phyloP scores from a whole-genome alignment of 2,797 vertebrate genomes.

The Diceros bicornis region DNA sequence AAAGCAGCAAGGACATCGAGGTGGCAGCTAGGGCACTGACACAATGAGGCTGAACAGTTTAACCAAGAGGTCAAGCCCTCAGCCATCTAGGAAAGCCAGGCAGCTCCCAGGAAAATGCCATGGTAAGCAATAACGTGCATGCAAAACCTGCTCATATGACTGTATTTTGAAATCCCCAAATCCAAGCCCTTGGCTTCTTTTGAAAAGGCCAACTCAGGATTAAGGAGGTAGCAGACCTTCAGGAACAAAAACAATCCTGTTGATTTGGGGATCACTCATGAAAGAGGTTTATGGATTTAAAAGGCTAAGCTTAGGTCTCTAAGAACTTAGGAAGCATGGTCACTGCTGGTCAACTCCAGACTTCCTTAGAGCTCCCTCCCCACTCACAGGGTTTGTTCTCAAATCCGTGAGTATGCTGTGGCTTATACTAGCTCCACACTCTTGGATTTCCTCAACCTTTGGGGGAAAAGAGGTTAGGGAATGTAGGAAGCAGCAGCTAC shows the following conservation, averaged over 20 bases:
- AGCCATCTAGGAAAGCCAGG: background rate
- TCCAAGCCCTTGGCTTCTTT: conserved; percentile 7
- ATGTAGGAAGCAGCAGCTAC: background rate
- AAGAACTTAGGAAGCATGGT: background rate
- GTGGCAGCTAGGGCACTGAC: background rate
- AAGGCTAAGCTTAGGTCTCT: conserved; percentile 1
- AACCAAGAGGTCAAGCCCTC: background rate
- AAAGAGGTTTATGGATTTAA: conserved; percentile 39
- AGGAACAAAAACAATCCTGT: background rate
- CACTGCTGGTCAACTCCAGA: background rate
- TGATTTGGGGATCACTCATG: background rate
- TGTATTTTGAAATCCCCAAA: conserved; percentile 46
- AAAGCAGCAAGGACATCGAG: background rate
- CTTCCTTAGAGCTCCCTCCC: background rate
- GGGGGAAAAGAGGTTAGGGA: background rate
- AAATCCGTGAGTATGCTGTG: background rate
- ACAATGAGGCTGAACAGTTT: background rate
- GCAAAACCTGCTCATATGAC: conserved; percentile 14
- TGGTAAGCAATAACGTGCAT: accelerated
- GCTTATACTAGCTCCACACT: background rate
- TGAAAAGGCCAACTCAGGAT: background rate
- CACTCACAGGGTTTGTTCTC: background rate
- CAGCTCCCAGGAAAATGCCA: background rate
- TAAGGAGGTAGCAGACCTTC: background rate
- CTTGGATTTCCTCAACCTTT: background rate